Evolutionary conservation across 2,797 vertebrate genomes (phyloP).

Genomic region (Anniella stebbinsi): DNA sequence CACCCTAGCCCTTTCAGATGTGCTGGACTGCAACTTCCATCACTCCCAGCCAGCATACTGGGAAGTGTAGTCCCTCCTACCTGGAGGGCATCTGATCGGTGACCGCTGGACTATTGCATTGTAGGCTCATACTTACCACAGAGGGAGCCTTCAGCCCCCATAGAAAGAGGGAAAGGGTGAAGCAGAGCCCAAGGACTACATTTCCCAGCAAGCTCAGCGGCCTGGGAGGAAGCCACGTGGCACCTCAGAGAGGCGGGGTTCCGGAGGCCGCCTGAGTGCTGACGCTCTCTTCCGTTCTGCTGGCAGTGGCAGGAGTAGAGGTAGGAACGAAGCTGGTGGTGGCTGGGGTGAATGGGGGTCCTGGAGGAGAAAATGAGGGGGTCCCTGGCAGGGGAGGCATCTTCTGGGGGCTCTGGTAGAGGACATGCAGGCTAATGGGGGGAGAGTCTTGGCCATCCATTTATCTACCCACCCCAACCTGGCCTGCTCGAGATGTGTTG

Average conservation of each 20-base stretch:
- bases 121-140: no score
- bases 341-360: no score
- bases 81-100: no score
- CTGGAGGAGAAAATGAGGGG: not conserved
- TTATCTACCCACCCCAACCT: no score
- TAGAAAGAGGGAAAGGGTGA: not conserved
- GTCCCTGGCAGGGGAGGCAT: no score
- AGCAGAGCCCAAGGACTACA: not conserved
- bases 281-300: slow-evolving; percentile 3
- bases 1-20: no score
- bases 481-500: not conserved
- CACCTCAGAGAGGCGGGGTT: not conserved
- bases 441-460: not conserved
- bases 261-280: not conserved
- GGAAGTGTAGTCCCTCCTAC: no score
- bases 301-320: not conserved
- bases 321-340: not conserved
- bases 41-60: no score
- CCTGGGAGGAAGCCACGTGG: not conserved
- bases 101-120: no score
- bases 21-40: no score
- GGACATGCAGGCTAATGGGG: not conserved
- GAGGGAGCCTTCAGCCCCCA: no score
- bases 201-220: not conserved
- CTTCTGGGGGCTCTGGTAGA: not conserved